Conservation (phyloP, 2,113 vertebrate genomes). For the Haliaeetus leucogaster region DNA sequence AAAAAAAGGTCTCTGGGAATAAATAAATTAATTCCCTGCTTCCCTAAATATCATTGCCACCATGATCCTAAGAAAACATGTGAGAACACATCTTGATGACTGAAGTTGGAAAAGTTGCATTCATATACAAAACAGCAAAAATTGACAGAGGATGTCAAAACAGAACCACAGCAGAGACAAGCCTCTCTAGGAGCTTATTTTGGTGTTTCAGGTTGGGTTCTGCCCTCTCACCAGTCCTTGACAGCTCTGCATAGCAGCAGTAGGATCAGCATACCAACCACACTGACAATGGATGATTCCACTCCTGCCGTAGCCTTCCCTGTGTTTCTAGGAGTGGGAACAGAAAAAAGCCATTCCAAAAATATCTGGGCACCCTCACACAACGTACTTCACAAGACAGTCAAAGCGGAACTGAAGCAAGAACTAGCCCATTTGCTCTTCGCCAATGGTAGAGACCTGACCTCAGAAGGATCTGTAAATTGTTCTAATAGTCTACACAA, state of each 20-base stretch:
- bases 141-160: background rate
- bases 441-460: fast-evolving
- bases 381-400: background rate
- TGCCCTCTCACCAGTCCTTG: background rate
- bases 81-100: background rate
- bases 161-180: background rate
- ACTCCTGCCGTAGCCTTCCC: background rate
- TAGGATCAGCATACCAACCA: background rate
- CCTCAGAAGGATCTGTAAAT: background rate
- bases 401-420: background rate
- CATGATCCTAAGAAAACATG: background rate
- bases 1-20: background rate
- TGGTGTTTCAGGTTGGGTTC: background rate
- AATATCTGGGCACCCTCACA: background rate
- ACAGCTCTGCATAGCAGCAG: background rate
- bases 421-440: background rate
- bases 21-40: background rate
- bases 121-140: background rate
- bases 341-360: background rate
- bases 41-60: background rate
- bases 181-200: background rate
- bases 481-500: background rate
- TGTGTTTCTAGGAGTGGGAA: background rate
- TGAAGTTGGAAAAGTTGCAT: background rate
- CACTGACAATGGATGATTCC: background rate